phyloP scores from a whole-genome alignment of 2,888 invertebrate genomes.

The Spisula subtruncata region DNA sequence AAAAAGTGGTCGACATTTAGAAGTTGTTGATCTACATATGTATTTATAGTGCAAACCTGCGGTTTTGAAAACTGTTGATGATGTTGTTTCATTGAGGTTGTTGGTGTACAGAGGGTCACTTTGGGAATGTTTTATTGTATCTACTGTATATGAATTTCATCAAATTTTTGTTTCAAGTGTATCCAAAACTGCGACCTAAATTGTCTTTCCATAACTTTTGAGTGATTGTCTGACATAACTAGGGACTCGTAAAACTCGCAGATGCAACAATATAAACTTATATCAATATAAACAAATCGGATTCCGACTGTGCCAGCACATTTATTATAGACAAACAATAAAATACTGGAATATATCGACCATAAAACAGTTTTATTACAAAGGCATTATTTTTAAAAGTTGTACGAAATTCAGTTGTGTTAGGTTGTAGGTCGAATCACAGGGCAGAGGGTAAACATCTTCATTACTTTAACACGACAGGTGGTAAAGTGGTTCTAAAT shows the following conservation, averaged over 20 bases:
- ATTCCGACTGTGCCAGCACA: background rate
- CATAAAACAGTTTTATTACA: background rate
- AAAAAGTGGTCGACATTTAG: too few species aligned
- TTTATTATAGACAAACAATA: constrained; percentile 7
- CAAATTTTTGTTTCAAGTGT: too few species aligned
- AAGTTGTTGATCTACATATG: too few species aligned
- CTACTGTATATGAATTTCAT: too few species aligned
- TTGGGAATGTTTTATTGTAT: too few species aligned
- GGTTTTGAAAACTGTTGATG: too few species aligned
- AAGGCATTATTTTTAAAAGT: background rate
- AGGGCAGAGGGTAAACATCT: background rate
- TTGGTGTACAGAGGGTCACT: too few species aligned
- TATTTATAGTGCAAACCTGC: too few species aligned
- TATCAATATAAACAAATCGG: background rate
- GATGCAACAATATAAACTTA: constrained; percentile 11
- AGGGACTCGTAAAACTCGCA: background rate
- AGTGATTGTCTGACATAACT: background rate
- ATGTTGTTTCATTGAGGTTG: too few species aligned
- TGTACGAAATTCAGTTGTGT: background rate
- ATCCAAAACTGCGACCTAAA: too few species aligned
- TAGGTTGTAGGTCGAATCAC: background rate
- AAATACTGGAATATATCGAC: background rate
- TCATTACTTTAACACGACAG: background rate
- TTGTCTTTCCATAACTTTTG: background rate
- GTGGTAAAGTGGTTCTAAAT: background rate